Evolutionary conservation across 2,113 vertebrate species (phyloP).

Genomic region (Erinaceus europaeus): DNA sequence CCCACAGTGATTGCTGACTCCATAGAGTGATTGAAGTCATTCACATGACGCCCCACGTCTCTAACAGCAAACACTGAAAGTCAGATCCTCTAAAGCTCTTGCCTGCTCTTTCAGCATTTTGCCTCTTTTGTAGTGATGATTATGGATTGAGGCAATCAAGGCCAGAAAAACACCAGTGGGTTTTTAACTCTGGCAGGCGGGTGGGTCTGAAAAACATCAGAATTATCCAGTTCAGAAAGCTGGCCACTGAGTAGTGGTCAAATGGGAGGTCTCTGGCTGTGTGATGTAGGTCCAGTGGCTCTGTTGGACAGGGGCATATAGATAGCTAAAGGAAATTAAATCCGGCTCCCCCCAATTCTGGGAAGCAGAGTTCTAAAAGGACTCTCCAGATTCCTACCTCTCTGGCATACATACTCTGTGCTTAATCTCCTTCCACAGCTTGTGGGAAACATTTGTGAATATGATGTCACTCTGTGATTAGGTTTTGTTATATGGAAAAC

Average conservation of each 20-base stretch:
- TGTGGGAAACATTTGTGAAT: neutral
- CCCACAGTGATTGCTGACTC: slow-evolving; percentile 32
- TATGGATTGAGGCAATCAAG: slow-evolving; percentile 59
- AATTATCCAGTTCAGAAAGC: neutral
- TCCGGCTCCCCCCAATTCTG: accelerated
- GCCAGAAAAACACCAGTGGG: neutral
- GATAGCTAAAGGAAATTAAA: neutral
- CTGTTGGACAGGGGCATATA: neutral
- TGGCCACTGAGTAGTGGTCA: neutral
- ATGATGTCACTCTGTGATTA: neutral
- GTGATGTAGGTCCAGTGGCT: neutral
- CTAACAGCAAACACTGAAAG: slow-evolving; percentile 38
- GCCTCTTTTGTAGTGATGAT: slow-evolving; percentile 1
- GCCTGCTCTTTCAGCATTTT: slow-evolving; percentile 30
- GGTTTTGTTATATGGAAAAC: neutral
- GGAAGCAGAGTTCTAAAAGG: neutral
- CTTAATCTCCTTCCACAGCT: neutral
- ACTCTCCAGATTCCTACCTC: neutral
- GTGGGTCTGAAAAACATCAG: slow-evolving; percentile 35
- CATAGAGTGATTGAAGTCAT: neutral
- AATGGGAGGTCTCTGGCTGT: neutral
- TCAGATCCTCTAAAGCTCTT: neutral
- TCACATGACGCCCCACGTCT: neutral
- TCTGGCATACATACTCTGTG: neutral
- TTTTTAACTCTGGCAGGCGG: neutral